These are phyloP conservation scores for Brachionus koreanus DNA, from an alignment of 1,140 invertebrate genomes.

Conservation along the genomic window DNA sequence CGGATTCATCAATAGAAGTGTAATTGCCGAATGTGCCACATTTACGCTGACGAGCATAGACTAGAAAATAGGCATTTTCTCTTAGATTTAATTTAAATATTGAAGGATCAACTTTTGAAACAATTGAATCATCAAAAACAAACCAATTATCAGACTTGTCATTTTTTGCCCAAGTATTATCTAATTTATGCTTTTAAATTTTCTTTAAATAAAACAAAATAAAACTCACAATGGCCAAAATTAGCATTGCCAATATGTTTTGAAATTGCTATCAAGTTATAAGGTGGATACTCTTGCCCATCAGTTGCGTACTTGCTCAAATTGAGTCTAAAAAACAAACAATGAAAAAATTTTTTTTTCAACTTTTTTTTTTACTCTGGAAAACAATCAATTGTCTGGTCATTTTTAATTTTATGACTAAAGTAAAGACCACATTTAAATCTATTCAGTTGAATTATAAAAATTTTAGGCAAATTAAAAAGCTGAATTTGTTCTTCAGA, in stretches of 20 bases:
- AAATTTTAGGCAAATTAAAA: slow-evolving; percentile 16
- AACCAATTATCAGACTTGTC: neutral
- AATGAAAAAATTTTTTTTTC: no score
- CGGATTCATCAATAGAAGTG: neutral
- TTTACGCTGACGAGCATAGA: neutral
- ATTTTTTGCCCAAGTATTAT: neutral
- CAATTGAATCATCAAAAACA: neutral
- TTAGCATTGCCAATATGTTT: neutral
- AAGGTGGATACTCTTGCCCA: neutral
- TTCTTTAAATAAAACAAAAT: slow-evolving; percentile 2
- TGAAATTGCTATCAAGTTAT: slow-evolving; percentile 5
- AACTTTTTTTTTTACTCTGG: neutral
- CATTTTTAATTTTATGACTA: neutral
- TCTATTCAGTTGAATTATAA: neutral
- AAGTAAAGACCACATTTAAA: neutral
- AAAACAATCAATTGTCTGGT: neutral
- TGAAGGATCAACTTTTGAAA: neutral
- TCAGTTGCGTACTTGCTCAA: neutral
- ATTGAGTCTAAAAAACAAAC: neutral
- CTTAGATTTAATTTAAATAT: neutral
- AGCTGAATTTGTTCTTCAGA: neutral
- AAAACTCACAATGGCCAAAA: neutral
- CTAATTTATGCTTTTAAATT: neutral
- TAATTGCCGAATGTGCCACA: neutral
- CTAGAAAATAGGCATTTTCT: neutral